These are phyloP conservation scores for Labia minor DNA, from an alignment of 2,888 invertebrate genomes.

Conservation along the genomic window DNA sequence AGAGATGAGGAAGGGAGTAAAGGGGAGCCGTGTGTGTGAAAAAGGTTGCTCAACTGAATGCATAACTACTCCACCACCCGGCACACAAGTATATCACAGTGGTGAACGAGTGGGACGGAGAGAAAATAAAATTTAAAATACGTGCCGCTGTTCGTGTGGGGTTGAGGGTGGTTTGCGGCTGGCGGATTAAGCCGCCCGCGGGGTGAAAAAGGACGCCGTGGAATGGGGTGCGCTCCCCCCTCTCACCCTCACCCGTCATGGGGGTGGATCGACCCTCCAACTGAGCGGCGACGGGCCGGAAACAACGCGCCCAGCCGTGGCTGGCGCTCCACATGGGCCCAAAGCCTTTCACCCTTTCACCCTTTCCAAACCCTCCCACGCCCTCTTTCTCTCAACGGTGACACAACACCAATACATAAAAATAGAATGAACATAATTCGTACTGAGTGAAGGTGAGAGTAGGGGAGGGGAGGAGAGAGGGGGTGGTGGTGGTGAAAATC, in stretches of 20 bases:
- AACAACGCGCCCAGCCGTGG: conserved; percentile 8
- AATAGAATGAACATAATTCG: no score
- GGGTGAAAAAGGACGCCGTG: background rate
- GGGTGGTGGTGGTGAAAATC: no score
- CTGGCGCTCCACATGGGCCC: background rate
- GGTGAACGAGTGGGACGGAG: background rate
- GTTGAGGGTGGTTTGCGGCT: background rate
- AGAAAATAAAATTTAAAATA: conserved; percentile 1
- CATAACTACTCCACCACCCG: background rate
- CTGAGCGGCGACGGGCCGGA: conserved; percentile 4
- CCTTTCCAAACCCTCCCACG: background rate
- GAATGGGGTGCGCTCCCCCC: background rate
- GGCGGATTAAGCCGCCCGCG: background rate
- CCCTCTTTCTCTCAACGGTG: background rate
- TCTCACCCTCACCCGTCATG: background rate
- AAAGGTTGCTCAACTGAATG: conserved; percentile 3
- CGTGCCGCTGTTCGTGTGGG: background rate
- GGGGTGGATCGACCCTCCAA: background rate
- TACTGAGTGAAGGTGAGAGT: no score
- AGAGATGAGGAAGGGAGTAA: background rate
- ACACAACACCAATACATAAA: no score
- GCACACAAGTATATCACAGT: background rate
- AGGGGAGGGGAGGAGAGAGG: no score
- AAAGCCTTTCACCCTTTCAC: no score
- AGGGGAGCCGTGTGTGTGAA: background rate